Conservation (phyloP, 1,140 invertebrate genomes). For the Cheumatopsyche charites region DNA sequence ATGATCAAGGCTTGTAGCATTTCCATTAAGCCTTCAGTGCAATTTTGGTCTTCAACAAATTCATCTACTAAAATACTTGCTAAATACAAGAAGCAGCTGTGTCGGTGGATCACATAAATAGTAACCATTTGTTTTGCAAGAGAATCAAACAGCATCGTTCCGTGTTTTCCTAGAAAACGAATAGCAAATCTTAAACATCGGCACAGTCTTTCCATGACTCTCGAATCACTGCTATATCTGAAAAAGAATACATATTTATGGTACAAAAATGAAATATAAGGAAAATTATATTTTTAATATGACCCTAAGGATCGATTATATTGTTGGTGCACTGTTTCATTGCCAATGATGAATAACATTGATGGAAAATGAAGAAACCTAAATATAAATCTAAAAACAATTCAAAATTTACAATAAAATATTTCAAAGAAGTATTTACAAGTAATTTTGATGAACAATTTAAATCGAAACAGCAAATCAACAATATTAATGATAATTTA, state of each 20-base stretch:
- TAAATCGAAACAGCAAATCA: no score
- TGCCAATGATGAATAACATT: no score
- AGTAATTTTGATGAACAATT: no score
- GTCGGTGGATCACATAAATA: constrained; percentile 82
- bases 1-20: constrained; percentile 89
- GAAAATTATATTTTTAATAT: no score
- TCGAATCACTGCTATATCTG: constrained; percentile 78
- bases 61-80: constrained; percentile 96
- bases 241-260: constrained; percentile 46
- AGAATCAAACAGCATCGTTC: constrained; percentile 76
- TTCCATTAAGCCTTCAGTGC: constrained; percentile 75
- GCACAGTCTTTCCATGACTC: constrained; percentile 92
- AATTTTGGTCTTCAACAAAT: constrained; percentile 75
- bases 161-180: constrained; percentile 82
- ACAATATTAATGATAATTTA: not conserved
- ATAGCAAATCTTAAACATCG: constrained; percentile 88
- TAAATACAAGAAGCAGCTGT: constrained; percentile 95
- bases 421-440: no score
- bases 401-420: no score
- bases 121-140: constrained; percentile 86
- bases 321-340: no score
- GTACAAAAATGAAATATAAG: no score
- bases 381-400: no score
- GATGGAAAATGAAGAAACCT: no score
- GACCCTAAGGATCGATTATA: no score